Conservation (phyloP, 2,888 invertebrate genomes). For the Carpatolechia fugitivella region DNA sequence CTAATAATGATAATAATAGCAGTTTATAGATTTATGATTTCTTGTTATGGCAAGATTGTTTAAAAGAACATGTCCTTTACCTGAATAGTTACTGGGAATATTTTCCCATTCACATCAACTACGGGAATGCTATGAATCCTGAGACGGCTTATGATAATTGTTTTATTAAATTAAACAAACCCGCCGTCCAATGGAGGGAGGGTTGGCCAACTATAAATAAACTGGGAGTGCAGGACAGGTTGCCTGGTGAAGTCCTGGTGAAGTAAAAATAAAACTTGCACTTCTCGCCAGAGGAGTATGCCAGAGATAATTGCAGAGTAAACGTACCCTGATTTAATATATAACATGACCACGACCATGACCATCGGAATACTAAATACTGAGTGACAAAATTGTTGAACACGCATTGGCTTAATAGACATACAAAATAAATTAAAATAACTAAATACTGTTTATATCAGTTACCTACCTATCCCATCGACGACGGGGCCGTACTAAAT, state of each 20-base stretch:
- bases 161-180: conserved; percentile 11
- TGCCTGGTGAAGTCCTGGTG: conserved; percentile 37
- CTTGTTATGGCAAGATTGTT: too few species aligned
- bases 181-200: conserved; percentile 22
- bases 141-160: conserved; percentile 3
- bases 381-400: too few species aligned
- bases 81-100: too few species aligned
- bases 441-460: too few species aligned
- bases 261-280: conserved; percentile 52
- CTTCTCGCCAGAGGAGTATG: conserved; percentile 19
- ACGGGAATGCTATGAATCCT: background rate
- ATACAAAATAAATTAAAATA: too few species aligned
- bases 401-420: too few species aligned
- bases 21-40: too few species aligned
- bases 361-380: background rate
- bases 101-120: too few species aligned
- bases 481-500: too few species aligned
- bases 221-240: conserved; percentile 43
- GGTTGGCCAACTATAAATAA: conserved; percentile 33
- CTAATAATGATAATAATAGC: too few species aligned
- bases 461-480: too few species aligned
- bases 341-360: background rate
- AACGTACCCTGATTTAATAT: background rate
- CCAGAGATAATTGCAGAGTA: conserved; percentile 9
- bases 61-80: too few species aligned